Evolutionary conservation across 2,888 invertebrate genomes (phyloP).

Genomic region (Stenodema calcarata): DNA sequence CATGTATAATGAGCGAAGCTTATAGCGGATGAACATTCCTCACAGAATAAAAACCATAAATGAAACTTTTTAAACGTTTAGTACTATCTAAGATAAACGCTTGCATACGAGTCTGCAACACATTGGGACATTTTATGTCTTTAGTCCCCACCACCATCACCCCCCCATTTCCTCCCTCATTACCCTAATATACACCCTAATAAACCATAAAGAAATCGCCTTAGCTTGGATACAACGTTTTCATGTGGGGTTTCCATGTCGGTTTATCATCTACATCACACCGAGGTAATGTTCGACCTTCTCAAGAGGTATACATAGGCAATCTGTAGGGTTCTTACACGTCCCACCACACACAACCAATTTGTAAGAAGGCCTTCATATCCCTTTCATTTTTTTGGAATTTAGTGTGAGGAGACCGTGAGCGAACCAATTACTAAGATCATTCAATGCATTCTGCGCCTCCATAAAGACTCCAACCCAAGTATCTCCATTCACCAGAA

Average conservation of each 20-base stretch:
- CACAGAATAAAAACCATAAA: too few relatives aligned
- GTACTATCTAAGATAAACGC: too few relatives aligned
- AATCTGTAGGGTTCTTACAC: not conserved
- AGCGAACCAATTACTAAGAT: too few relatives aligned
- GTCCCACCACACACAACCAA: too few relatives aligned
- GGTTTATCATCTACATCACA: not conserved
- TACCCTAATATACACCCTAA: too few relatives aligned
- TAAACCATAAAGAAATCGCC: too few relatives aligned
- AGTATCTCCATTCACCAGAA: not conserved
- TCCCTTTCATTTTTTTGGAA: not conserved
- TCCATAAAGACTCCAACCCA: not conserved
- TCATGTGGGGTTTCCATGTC: not conserved
- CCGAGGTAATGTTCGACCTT: not conserved
- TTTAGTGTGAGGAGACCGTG: not conserved
- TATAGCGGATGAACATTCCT: not conserved
- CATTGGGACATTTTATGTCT: too few relatives aligned
- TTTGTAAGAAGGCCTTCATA: not conserved
- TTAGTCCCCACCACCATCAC: too few relatives aligned
- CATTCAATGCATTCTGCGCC: not conserved
- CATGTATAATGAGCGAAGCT: not conserved
- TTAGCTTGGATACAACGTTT: not conserved
- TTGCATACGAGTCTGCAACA: too few relatives aligned
- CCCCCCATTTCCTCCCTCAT: too few relatives aligned
- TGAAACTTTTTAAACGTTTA: too few relatives aligned
- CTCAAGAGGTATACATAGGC: not conserved